phyloP scores from a whole-genome alignment of 2,888 invertebrate genomes.

The Acleris emargana region DNA sequence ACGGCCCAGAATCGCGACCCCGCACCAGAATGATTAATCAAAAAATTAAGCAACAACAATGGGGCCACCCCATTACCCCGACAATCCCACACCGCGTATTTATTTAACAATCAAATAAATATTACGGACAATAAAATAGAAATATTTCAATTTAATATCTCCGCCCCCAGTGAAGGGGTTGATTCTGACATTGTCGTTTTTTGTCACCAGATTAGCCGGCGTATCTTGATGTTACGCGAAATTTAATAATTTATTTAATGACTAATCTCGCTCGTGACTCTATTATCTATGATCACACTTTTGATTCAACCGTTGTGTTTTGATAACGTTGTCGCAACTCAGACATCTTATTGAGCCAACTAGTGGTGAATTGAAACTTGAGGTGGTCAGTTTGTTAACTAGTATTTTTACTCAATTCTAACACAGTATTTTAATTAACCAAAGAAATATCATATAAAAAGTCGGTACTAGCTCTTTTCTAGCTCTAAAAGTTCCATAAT shows the following conservation, averaged over 20 bases:
- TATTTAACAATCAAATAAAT: slow-evolving; percentile 84
- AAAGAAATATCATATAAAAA: neutral
- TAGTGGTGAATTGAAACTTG: neutral
- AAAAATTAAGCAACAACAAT: slow-evolving; percentile 83
- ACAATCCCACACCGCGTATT: slow-evolving; percentile 81
- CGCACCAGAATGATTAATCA: slow-evolving; percentile 80
- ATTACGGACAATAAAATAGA: slow-evolving; percentile 81
- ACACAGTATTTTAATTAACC: neutral
- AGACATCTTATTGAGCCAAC: slow-evolving; percentile 1
- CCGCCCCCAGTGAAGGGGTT: slow-evolving; percentile 76
- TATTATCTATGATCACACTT: slow-evolving; percentile 50
- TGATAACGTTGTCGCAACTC: slow-evolving; percentile 44
- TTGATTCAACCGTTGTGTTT: slow-evolving; percentile 41
- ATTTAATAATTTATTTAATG: slow-evolving; percentile 74
- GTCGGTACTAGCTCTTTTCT: too few species aligned
- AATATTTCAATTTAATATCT: slow-evolving; percentile 82
- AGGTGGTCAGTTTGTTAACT: too few species aligned
- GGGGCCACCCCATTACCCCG: slow-evolving; percentile 69
- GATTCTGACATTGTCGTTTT: slow-evolving; percentile 62
- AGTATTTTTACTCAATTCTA: neutral
- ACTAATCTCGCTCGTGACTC: slow-evolving; percentile 53
- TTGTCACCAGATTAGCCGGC: slow-evolving; percentile 69
- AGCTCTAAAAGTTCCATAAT: too few species aligned
- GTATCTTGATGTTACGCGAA: slow-evolving; percentile 79
- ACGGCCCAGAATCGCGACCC: slow-evolving; percentile 67